phyloP scores from a whole-genome alignment of 2,113 vertebrate genomes.

The Ariopsis seemanni region DNA sequence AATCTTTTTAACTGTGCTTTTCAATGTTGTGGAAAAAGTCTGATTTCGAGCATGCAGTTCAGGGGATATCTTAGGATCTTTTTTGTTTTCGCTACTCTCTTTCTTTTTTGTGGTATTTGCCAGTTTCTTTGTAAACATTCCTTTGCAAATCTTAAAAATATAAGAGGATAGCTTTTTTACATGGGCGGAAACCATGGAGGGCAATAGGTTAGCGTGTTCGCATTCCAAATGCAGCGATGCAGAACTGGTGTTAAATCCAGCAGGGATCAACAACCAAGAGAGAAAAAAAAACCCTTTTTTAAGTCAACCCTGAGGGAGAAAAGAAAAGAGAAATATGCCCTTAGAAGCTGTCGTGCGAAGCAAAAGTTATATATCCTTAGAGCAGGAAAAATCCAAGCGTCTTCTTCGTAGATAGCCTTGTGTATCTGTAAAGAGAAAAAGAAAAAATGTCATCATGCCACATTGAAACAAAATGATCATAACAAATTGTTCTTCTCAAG shows the following conservation, averaged over 20 bases:
- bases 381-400: conserved; percentile 10
- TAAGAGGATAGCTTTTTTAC: conserved; percentile 87
- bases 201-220: conserved; percentile 68
- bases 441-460: not conserved
- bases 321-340: conserved; percentile 43
- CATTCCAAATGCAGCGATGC: conserved; percentile 62
- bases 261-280: conserved; percentile 46
- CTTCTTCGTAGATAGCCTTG: conserved; percentile 13
- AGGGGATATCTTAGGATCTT: conserved; percentile 79
- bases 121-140: conserved; percentile 99
- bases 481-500: not conserved
- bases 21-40: conserved; percentile 86
- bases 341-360: conserved; percentile 31
- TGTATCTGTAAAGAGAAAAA: conserved; percentile 31
- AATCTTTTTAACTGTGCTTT: conserved; percentile 91
- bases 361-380: conserved; percentile 51
- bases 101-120: conserved; percentile 91
- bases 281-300: conserved; percentile 55
- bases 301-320: conserved; percentile 55
- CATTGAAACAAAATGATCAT: not conserved
- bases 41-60: conserved; percentile 79
- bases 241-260: conserved; percentile 59
- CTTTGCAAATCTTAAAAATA: conserved; percentile 95
- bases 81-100: conserved; percentile 84
- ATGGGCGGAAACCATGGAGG: conserved; percentile 92